These are phyloP conservation scores for Peromyscus eremicus DNA, from an alignment of 2,797 vertebrate genomes.

Conservation along the genomic window DNA sequence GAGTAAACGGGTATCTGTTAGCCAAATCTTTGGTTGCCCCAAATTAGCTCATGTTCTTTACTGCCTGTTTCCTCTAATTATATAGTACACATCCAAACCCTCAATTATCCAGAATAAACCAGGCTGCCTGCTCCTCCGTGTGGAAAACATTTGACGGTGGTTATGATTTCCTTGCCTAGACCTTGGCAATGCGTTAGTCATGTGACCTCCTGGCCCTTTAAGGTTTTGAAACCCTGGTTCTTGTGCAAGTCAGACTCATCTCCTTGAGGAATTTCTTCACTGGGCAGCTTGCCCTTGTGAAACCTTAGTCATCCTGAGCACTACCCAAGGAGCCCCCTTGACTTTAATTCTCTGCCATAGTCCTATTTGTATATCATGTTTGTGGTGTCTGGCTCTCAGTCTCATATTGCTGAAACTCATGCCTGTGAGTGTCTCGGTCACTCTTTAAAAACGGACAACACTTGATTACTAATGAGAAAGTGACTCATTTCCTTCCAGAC, in stretches of 20 bases:
- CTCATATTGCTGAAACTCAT: slow-evolving; percentile 58
- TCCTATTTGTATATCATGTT: slow-evolving; percentile 47
- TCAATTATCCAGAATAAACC: slow-evolving; percentile 72
- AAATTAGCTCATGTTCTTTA: slow-evolving; percentile 74
- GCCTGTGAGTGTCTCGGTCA: slow-evolving; percentile 64
- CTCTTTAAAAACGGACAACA: slow-evolving; percentile 65
- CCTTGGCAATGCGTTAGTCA: background rate
- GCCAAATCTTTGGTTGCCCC: slow-evolving; percentile 70
- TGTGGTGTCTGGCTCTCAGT: slow-evolving; percentile 57
- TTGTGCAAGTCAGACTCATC: slow-evolving; percentile 61
- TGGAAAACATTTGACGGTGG: slow-evolving; percentile 67
- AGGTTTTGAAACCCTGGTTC: slow-evolving; percentile 71
- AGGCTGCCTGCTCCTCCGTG: slow-evolving; percentile 34
- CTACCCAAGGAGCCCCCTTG: slow-evolving; percentile 53
- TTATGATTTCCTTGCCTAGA: slow-evolving; percentile 53
- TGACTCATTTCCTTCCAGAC: slow-evolving; percentile 81
- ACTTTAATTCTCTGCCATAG: slow-evolving; percentile 32
- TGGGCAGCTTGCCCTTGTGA: slow-evolving; percentile 63
- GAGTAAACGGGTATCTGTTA: slow-evolving; percentile 49
- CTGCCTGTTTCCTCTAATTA: slow-evolving; percentile 79
- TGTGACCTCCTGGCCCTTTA: slow-evolving; percentile 70
- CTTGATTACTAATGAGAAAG: slow-evolving; percentile 74
- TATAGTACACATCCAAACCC: slow-evolving; percentile 64
- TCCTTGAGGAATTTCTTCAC: slow-evolving; percentile 63
- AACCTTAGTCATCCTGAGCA: slow-evolving; percentile 64